A percentile compares a stretch with the other conserved stretches of the same genome.
Evolutionary conservation across 2,797 vertebrate genomes (phyloP).

Genomic region (Nannoperca obscura): DNA sequence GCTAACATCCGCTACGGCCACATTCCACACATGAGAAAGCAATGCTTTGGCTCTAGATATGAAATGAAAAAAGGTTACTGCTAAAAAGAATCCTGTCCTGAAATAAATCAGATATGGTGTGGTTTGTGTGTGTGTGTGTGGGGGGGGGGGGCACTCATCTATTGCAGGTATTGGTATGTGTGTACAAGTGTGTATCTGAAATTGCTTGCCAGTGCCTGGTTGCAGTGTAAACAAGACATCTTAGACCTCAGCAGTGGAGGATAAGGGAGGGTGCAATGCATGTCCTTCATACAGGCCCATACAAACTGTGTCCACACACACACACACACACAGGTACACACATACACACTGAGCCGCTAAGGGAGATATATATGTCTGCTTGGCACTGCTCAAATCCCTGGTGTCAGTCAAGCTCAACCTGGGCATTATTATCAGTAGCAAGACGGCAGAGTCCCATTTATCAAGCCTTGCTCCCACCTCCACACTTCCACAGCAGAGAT

Average conservation of each 20-base stretch:
- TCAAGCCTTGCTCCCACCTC: conserved; percentile 67
- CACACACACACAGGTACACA: conserved; percentile 20
- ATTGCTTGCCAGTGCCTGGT: conserved; percentile 73
- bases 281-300: conserved; percentile 62
- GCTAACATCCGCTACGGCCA: conserved; percentile 16
- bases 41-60: conserved; percentile 56
- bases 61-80: conserved; percentile 56
- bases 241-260: conserved; percentile 70
- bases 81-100: conserved; percentile 36
- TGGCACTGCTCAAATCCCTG: conserved; percentile 77
- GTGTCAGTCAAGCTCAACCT: conserved; percentile 84
- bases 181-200: conserved; percentile 69
- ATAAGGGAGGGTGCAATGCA: conserved; percentile 81
- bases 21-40: conserved; percentile 27
- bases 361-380: conserved; percentile 78
- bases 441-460: conserved; percentile 78
- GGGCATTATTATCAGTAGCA: conserved; percentile 82
- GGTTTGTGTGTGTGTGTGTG: conserved; percentile 19
- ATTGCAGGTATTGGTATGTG: conserved; percentile 15
- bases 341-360: conserved; percentile 44
- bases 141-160: too few species aligned
- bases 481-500: conserved; percentile 58
- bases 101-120: conserved; percentile 67
- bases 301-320: conserved; percentile 33
- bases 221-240: conserved; percentile 83